phyloP scores from a whole-genome alignment of 2,888 invertebrate genomes.

The Reticulitermes lucifugus region DNA sequence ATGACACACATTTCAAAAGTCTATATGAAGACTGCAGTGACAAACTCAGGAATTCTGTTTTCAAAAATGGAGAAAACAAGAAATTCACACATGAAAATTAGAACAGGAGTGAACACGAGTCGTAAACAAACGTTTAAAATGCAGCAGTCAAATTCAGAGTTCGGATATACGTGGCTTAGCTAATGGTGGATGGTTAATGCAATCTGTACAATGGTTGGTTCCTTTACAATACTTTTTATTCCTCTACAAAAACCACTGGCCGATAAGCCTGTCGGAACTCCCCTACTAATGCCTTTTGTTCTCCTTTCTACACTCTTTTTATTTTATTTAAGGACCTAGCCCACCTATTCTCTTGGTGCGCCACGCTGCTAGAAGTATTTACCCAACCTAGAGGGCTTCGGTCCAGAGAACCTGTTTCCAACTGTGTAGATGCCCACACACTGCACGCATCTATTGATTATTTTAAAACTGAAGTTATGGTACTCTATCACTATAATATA shows the following conservation, averaged over 20 bases:
- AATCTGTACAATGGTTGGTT: not conserved
- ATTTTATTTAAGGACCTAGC: not conserved
- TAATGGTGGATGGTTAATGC: not conserved
- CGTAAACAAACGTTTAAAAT: not conserved
- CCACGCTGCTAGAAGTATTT: not conserved
- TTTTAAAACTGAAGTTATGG: not conserved
- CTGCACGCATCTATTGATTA: not conserved
- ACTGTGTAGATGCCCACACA: not conserved
- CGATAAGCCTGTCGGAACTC: conserved; percentile 24
- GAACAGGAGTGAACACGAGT: no score
- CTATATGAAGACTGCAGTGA: no score
- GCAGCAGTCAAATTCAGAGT: not conserved
- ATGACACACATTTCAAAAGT: no score
- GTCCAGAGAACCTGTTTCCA: not conserved
- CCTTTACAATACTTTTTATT: not conserved
- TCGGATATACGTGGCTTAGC: not conserved
- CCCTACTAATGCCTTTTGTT: conserved; percentile 4
- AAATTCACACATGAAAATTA: no score
- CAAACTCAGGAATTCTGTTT: no score
- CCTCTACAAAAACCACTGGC: not conserved
- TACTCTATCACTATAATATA: not conserved
- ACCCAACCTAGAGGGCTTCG: not conserved
- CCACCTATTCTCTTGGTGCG: not conserved
- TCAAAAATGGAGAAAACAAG: no score
- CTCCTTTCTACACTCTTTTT: not conserved